These are phyloP conservation scores for Ibycter americanus DNA, from an alignment of 2,797 vertebrate species.

Conservation along the genomic window DNA sequence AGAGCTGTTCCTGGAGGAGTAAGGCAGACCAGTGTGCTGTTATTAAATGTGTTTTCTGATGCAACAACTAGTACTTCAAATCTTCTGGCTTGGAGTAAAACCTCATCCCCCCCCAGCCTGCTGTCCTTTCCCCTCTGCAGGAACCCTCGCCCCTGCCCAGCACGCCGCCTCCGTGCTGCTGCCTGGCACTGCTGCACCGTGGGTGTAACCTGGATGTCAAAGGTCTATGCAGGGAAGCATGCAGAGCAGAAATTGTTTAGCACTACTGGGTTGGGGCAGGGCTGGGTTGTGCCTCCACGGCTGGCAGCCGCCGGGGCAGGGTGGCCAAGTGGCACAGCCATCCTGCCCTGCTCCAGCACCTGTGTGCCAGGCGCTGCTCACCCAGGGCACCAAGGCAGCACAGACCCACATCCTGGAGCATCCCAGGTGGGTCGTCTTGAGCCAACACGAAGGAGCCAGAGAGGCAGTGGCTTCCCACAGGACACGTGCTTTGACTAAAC, in stretches of 20 bases:
- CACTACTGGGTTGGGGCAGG: too few relatives aligned
- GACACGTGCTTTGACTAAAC: neutral
- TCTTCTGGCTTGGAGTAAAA: neutral
- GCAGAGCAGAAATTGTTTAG: accelerated
- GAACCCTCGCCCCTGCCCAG: neutral
- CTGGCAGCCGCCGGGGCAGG: too few relatives aligned
- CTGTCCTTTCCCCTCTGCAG: neutral
- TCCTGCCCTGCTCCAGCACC: too few relatives aligned
- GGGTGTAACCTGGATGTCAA: neutral
- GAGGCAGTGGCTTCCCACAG: neutral
- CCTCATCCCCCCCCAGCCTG: neutral
- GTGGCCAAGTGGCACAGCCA: too few relatives aligned
- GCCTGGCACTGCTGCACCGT: accelerated
- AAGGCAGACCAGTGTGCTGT: neutral
- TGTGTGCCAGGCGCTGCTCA: accelerated
- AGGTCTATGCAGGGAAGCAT: accelerated
- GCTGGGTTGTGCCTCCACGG: too few relatives aligned
- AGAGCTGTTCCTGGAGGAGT: neutral
- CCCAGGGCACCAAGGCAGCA: accelerated
- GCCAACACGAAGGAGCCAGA: neutral
- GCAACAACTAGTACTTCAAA: neutral
- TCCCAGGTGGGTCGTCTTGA: neutral
- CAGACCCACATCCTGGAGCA: neutral
- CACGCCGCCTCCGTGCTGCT: accelerated
- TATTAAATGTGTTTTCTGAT: too few relatives aligned